These are phyloP conservation scores for Ctenosaura bakeri DNA, from an alignment of 2,797 vertebrate species.

Conservation along the genomic window DNA sequence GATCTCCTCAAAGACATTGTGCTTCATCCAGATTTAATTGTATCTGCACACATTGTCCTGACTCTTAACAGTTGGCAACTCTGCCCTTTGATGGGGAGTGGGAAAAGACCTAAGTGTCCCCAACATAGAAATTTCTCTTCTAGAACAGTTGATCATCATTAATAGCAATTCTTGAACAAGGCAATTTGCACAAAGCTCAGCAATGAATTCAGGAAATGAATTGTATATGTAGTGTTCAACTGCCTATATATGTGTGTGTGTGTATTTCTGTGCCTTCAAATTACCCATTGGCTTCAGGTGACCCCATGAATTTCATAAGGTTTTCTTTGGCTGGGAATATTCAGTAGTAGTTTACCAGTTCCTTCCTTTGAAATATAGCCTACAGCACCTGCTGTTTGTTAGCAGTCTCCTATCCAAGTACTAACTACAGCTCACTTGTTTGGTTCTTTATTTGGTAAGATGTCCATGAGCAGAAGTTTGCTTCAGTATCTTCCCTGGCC, in stretches of 20 bases:
- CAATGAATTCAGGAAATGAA: neutral
- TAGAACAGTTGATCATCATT: neutral
- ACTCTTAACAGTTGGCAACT: neutral
- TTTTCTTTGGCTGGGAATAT: too few species aligned
- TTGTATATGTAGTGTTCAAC: neutral
- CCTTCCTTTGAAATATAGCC: too few species aligned
- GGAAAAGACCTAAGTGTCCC: too few species aligned
- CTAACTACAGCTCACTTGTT: too few species aligned
- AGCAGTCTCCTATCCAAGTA: too few species aligned
- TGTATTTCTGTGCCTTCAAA: neutral
- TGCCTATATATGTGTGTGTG: neutral
- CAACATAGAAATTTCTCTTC: neutral
- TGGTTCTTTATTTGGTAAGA: neutral
- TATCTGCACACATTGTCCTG: neutral
- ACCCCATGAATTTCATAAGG: too few species aligned
- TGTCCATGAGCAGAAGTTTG: neutral
- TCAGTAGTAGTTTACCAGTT: too few species aligned
- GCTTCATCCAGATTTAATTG: neutral
- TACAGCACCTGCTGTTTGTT: too few species aligned
- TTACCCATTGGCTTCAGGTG: neutral
- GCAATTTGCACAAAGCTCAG: neutral
- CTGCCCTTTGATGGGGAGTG: neutral
- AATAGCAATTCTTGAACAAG: neutral
- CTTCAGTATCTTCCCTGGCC: neutral
- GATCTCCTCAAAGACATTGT: neutral